Evolutionary conservation across 2,888 invertebrate species (phyloP), one percentile per base, ranked within the genome.

Genomic region (Apotomis capreana): DNA sequence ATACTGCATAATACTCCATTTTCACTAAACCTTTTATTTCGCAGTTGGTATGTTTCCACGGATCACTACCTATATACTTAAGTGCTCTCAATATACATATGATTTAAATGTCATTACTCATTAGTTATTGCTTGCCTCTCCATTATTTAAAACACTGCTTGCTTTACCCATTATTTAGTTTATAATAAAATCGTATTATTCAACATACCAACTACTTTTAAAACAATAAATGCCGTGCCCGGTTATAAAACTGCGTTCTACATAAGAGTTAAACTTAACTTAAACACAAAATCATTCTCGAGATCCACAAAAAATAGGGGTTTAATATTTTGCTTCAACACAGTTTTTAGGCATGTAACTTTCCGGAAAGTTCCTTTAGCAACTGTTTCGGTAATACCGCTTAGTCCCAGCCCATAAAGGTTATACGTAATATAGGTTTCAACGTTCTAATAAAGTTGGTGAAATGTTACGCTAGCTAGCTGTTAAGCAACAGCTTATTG

Each of bases 371-470:
- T 62, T 12, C 15, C 49, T 40, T 44, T 51, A 49, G 55, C 15
- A 13, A 69, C 49, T 57, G 55, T 69, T 69, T 54, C 49, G 55
- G 69, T 62, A 61, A 61, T 61, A 61, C 60, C 68, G 62, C 62
- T 62, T 61, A 61, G 69, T 36, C 8, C 49, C 26, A 12, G 49
- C 61, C 49, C 69, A 62, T 49, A 55, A 69, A 69, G 62, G 49
- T 57, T 69, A 57, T n/a, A n/a, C 13, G 6, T 49, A 49, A 49
- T 49, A 12, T 49, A 49, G 49, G 49, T 9, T 49, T 49, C 6
- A 44, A 44, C 44, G 44, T 6, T 49, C 9, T 49, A 6, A 40
- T 40, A 49, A 49, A 49, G 49, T 49, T 49, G 3, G 9, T 9
- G 3, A 10, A 49, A 49, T 49, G 49, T 49, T 49, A 49, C 49